Evolutionary conservation across 2,797 vertebrate genomes (phyloP).

Genomic region (Benthosema pterotum): DNA sequence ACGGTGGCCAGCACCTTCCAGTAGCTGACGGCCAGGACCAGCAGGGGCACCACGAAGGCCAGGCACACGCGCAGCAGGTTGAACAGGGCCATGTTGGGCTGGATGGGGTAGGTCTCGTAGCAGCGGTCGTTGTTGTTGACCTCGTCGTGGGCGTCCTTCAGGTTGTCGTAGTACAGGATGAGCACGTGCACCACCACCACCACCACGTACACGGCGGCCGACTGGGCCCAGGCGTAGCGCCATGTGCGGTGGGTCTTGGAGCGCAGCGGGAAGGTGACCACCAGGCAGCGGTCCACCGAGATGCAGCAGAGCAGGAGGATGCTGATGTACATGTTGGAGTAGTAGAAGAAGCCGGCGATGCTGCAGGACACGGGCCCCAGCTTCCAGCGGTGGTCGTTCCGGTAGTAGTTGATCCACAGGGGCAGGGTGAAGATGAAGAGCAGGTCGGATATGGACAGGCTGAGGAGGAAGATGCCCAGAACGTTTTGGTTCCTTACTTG

Average conservation of each 20-base stretch:
- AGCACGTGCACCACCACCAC: conserved; percentile 61
- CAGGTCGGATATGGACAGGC: conserved; percentile 78
- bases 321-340: conserved; percentile 86
- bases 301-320: conserved; percentile 84
- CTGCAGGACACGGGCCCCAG: conserved; percentile 61
- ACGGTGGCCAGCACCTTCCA: conserved; percentile 77
- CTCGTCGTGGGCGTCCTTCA: conserved; percentile 57
- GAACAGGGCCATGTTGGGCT: conserved; percentile 50
- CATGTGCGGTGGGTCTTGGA: conserved; percentile 63
- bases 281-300: conserved; percentile 82
- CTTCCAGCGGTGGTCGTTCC: conserved; percentile 70
- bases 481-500: conserved; percentile 76
- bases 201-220: conserved; percentile 47
- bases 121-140: conserved; percentile 43
- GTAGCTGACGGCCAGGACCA: conserved; percentile 76
- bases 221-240: conserved; percentile 69
- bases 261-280: conserved; percentile 73
- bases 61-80: conserved; percentile 74
- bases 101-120: conserved; percentile 80
- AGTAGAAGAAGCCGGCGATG: conserved; percentile 82
- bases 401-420: conserved; percentile 83
- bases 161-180: conserved; percentile 64
- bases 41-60: conserved; percentile 75
- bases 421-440: conserved; percentile 82
- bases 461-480: conserved; percentile 80